These are phyloP conservation scores for Uloborus diversus DNA, from an alignment of 1,140 invertebrate species.

Conservation along the genomic window DNA sequence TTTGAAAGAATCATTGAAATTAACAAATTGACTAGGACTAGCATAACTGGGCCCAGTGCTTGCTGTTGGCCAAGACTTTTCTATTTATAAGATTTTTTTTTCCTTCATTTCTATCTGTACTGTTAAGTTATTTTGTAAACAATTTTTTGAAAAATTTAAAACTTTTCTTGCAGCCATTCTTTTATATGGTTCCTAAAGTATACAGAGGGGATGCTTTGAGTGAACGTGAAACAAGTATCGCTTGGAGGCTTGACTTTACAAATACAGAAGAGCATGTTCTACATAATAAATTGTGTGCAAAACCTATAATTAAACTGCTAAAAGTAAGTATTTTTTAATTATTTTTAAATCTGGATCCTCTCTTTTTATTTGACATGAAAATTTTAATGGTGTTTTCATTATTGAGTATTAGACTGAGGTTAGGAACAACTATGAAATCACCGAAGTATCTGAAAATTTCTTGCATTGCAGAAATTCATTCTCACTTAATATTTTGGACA, in stretches of 20 bases:
- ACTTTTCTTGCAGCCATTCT: slow-evolving; percentile 11
- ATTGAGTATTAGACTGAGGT: no score
- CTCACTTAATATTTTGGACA: no score
- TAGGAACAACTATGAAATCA: no score
- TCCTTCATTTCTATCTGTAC: no score
- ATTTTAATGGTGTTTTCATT: no score
- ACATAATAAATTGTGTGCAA: not conserved
- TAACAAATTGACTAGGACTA: no score
- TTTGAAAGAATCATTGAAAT: not conserved
- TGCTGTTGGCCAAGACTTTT: not conserved
- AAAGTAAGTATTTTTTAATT: slow-evolving; percentile 15
- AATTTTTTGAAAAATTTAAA: not conserved
- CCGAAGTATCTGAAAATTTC: no score
- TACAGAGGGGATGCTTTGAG: not conserved
- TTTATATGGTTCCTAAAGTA: slow-evolving; percentile 1
- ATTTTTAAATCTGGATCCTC: no score
- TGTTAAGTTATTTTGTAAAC: not conserved
- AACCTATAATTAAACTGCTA: slow-evolving; percentile 1
- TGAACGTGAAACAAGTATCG: not conserved
- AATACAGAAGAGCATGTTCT: not conserved
- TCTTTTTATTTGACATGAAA: no score
- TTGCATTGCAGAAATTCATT: no score
- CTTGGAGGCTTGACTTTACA: slow-evolving; percentile 13
- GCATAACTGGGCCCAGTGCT: no score
- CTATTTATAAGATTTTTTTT: not conserved